Evolutionary conservation across 2,113 vertebrate genomes (phyloP), one percentile per base, ranked within the genome.

Genomic region (Notarius quadriscutis): DNA sequence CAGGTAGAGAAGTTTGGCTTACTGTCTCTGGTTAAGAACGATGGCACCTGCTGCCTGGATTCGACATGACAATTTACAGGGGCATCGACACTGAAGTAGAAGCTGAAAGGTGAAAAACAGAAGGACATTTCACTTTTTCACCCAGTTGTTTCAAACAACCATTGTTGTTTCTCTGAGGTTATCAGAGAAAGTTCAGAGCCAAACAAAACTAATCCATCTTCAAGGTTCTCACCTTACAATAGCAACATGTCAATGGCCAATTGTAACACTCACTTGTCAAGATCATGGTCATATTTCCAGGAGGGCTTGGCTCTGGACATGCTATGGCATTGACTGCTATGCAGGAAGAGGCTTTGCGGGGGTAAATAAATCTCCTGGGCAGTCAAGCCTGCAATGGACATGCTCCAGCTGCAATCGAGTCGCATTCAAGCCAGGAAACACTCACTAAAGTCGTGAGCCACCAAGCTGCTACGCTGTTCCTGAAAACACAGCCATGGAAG

Each of bases 361-460:
- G 96, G 96, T 91, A 96, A 95, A 94, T 94, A 94, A 90, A 97
- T 95, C 94, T 99, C 97, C 94, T 97, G 97, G 91, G 97, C 95
- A 93, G 96, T 96, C 89, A 99, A 95, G 94, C 97, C 97, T 87
- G 97, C 97, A 89, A 96, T 96, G 92, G 97, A 98, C 98, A 99
- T 99, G 17, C 90, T 96, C 95, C 92, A 96, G 94, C 91, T 88
- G 91, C 92, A 91, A 90, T 95, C 91, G 92, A 92, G 93, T 95
- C 93, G 94, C 95, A 96, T 95, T 94, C 95, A 96, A 94, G 92
- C 93, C 94, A 94, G 92, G 91, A 94, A 95, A 94, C 92, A 88
- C 93, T 93, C 84, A 77, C 92, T 91, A 90, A 91, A 91, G 18
- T 34, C 10, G 58, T 60, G 79, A 81, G 58, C 91, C 89, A 91